phyloP scores from a whole-genome alignment of 2,888 invertebrate species.

The Tachystola acroxantha region DNA sequence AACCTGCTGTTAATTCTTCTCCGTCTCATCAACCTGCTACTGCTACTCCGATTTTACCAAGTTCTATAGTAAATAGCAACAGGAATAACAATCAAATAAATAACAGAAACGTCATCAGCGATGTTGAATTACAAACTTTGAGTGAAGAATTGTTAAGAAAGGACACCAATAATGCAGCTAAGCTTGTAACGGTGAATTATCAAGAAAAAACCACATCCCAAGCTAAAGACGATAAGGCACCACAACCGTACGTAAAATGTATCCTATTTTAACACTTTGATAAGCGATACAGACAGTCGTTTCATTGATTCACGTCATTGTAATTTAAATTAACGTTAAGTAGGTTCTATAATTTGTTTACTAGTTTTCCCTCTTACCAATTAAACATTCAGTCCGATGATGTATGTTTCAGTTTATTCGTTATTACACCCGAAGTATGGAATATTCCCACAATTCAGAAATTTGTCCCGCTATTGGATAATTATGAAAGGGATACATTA shows the following conservation, averaged over 20 bases:
- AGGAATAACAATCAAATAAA: constrained; percentile 31
- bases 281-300: too few relatives aligned
- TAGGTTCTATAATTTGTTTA: too few relatives aligned
- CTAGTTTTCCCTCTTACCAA: too few relatives aligned
- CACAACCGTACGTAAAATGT: constrained; percentile 81
- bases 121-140: constrained; percentile 81
- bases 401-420: constrained; percentile 78
- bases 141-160: constrained; percentile 85
- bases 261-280: neutral
- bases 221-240: constrained; percentile 84
- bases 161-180: constrained; percentile 86
- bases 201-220: constrained; percentile 86
- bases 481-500: constrained; percentile 87
- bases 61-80: constrained; percentile 61
- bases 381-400: neutral
- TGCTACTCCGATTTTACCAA: constrained; percentile 49
- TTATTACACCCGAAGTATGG: constrained; percentile 79
- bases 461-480: constrained; percentile 87
- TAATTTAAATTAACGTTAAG: too few relatives aligned
- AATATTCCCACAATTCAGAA: constrained; percentile 86
- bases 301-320: too few relatives aligned
- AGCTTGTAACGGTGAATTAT: constrained; percentile 82
- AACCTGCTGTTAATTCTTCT: constrained; percentile 14
- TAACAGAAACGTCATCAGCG: constrained; percentile 52
- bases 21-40: constrained; percentile 26